A percentile compares a stretch with the other conserved stretches of the same genome.
Evolutionary conservation across 2,888 invertebrate genomes (phyloP).

Genomic region (Dynastes maya): DNA sequence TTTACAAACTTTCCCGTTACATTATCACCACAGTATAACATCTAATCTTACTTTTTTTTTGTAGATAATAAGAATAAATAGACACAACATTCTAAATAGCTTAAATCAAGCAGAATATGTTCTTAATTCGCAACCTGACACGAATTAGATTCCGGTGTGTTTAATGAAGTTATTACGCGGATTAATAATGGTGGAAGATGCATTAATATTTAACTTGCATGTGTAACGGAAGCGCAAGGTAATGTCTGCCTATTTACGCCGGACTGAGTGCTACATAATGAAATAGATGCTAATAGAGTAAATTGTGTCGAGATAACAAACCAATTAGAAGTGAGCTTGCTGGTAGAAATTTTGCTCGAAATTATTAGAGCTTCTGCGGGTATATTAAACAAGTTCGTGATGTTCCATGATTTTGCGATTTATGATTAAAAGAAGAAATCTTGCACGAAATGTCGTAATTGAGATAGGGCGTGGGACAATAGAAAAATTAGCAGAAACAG

Average conservation of each 20-base stretch:
- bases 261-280: constrained; percentile 30
- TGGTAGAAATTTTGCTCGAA: neutral
- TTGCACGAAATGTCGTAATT: neutral
- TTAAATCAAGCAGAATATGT: too few relatives aligned
- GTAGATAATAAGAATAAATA: too few relatives aligned
- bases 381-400: too few relatives aligned
- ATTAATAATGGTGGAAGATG: neutral
- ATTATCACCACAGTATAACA: too few relatives aligned
- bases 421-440: neutral
- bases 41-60: too few relatives aligned
- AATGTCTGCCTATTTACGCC: constrained; percentile 11
- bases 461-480: neutral
- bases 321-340: constrained; percentile 2
- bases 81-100: too few relatives aligned
- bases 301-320: constrained; percentile 16
- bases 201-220: constrained; percentile 26
- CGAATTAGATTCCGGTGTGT: too few relatives aligned
- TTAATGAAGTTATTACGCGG: constrained; percentile 17
- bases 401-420: neutral
- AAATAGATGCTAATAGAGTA: constrained; percentile 30
- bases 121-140: too few relatives aligned
- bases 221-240: neutral
- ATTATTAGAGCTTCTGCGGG: constrained; percentile 10
- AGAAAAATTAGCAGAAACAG: too few relatives aligned
- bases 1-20: too few relatives aligned